Evolutionary conservation across 2,113 vertebrate species (phyloP).

Genomic region (Emydocephalus ijimae): DNA sequence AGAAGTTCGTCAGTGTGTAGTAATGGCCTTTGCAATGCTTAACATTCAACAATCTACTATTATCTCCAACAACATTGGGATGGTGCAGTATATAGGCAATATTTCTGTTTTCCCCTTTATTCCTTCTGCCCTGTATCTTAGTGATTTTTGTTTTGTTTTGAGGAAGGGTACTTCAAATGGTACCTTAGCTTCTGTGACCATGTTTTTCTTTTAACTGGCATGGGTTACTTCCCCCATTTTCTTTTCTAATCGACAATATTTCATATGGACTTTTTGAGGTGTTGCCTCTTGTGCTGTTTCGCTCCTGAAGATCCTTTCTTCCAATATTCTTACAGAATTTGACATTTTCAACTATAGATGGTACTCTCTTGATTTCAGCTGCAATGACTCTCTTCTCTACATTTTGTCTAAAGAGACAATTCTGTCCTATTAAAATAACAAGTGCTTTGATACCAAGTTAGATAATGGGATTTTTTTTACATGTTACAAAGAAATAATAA

Average conservation of each 20-base stretch:
- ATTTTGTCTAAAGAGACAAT: background rate
- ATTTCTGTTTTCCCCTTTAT: background rate
- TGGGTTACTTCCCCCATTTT: background rate
- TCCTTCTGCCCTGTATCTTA: background rate
- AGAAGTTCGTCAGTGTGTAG: background rate
- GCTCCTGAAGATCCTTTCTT: background rate
- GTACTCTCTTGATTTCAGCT: background rate
- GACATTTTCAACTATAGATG: background rate
- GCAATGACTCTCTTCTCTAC: background rate
- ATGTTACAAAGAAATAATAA: background rate
- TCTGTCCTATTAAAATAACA: background rate
- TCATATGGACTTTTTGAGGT: background rate
- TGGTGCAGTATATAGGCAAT: background rate
- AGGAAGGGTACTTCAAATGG: background rate
- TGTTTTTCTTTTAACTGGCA: background rate
- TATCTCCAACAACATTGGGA: background rate
- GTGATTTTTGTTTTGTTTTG: background rate
- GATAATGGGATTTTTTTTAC: background rate
- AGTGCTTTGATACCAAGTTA: background rate
- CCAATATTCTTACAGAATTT: background rate
- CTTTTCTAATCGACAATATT: background rate
- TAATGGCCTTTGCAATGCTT: conserved; percentile 2
- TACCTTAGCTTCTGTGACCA: background rate
- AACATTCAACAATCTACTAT: conserved; percentile 2
- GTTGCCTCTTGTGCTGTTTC: background rate